A percentile compares a stretch with the other conserved stretches of the same genome.
phyloP scores from a whole-genome alignment of 1,140 invertebrate species.

The Teleogryllus occipitalis region DNA sequence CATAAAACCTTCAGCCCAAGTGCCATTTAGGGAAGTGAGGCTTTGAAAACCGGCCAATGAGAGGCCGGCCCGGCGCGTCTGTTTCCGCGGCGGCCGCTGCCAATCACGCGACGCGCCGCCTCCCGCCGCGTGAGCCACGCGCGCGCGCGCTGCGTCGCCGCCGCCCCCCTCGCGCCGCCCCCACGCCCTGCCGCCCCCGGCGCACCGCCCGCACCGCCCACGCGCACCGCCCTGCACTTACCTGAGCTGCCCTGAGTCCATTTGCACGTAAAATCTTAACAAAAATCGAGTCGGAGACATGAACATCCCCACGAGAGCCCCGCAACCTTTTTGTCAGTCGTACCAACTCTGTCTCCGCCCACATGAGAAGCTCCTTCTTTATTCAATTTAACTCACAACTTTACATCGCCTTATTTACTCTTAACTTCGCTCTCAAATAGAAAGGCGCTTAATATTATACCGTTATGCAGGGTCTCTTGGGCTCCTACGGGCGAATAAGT shows the following conservation, averaged over 20 bases:
- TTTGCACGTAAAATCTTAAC: background rate
- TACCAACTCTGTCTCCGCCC: background rate
- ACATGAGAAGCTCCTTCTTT: background rate
- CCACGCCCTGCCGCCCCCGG: background rate
- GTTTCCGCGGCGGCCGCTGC: slow-evolving; percentile 27
- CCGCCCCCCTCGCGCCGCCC: background rate
- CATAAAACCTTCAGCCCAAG: slow-evolving; percentile 36
- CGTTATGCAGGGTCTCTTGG: background rate
- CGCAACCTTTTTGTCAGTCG: background rate
- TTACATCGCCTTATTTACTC: background rate
- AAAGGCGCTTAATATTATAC: background rate
- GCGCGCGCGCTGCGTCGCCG: background rate
- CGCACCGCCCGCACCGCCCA: background rate
- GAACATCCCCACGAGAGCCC: background rate
- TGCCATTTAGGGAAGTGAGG: slow-evolving; percentile 34
- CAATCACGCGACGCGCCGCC: slow-evolving; percentile 26
- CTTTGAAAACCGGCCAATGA: slow-evolving; percentile 32
- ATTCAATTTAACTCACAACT: background rate
- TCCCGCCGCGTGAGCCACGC: background rate
- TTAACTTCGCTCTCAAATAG: background rate
- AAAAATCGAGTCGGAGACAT: background rate
- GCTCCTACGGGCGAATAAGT: background rate
- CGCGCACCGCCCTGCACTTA: background rate
- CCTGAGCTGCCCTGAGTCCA: background rate
- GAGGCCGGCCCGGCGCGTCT: slow-evolving; percentile 29